Conservation (phyloP, 1,140 invertebrate species). For the Bombus terrestris region DNA sequence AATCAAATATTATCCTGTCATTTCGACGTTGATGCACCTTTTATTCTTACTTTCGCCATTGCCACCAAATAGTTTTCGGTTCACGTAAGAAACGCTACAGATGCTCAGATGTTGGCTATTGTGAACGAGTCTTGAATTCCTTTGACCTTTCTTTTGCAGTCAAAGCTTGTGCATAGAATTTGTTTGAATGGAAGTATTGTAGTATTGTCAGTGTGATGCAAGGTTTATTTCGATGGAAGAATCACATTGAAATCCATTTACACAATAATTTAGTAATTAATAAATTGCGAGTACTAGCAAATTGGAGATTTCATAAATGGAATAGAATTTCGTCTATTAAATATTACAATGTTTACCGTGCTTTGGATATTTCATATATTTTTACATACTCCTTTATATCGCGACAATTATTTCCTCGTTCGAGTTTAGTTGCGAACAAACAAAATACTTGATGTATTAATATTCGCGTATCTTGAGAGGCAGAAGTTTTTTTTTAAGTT, state of each 20-base stretch:
- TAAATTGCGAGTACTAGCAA: neutral
- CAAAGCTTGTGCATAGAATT: no score
- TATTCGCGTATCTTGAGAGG: constrained; percentile 32
- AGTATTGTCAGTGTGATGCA: neutral
- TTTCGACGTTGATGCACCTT: neutral
- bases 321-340: neutral
- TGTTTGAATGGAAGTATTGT: neutral
- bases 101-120: no score
- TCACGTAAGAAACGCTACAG: neutral
- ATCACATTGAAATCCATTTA: neutral
- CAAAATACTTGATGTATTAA: constrained; percentile 25
- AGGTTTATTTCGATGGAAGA: neutral
- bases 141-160: neutral
- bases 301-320: neutral
- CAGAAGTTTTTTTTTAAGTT: constrained; percentile 15
- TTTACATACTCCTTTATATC: neutral
- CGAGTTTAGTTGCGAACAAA: neutral
- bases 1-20: constrained; percentile 23
- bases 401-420: neutral
- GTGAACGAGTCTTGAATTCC: neutral
- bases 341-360: neutral
- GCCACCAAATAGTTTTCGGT: neutral
- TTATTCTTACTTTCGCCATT: no score
- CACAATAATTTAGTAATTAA: neutral
- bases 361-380: neutral